Base-by-base conservation (phyloP, 1,140 invertebrate species). In the Lordiphosa collinella region DNA sequence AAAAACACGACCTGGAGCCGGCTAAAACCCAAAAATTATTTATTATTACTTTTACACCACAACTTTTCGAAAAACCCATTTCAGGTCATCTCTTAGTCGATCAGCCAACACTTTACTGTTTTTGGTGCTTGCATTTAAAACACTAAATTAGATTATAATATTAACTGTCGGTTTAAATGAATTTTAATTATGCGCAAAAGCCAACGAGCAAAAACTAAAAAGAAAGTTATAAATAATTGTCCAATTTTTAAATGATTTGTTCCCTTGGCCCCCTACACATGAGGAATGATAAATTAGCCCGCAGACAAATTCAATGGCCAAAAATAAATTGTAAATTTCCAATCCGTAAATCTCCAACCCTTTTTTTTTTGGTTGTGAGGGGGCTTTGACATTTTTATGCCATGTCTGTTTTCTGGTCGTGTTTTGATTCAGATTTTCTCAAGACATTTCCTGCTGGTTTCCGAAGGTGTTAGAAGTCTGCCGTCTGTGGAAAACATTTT, bases 401-500 rank as follows among this genome's bases (percentile, higher is more conserved):
- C 55, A 55, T 61, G 76, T 66, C 57, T 48, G 16, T 13, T 53
- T 57, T 50, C 31, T 43, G 43, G 54, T 60, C 61, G 70, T 80
- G 76, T 80, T 80, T 82, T 70, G 57, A 71, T 80, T 66, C 56
- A 57, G 41, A 57, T 59, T 53, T 35, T 40, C 56, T 38, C 8
- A 43, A 63, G 57, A 82, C 76, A 76, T 80, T 82, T 84, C 75
- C 75, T 78, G 50, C 60, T 47, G 38, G 14, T 13, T 11, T 57
- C 25, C 29, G 41, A 29, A 82, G 78, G 76, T 84, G 76, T 80
- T 65, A 72, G 74, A 79, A 65, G 44, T 79, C 74, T 34, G 61
- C 56, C 66, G 73, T 46, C 49, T 65, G 43, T 46, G 5, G 57
- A 76, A 75, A 84, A 76, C 78, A 82, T 84, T 82, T 82, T 84